Conservation (phyloP, 1,140 invertebrate species). For the Drosophila repletoides region DNA sequence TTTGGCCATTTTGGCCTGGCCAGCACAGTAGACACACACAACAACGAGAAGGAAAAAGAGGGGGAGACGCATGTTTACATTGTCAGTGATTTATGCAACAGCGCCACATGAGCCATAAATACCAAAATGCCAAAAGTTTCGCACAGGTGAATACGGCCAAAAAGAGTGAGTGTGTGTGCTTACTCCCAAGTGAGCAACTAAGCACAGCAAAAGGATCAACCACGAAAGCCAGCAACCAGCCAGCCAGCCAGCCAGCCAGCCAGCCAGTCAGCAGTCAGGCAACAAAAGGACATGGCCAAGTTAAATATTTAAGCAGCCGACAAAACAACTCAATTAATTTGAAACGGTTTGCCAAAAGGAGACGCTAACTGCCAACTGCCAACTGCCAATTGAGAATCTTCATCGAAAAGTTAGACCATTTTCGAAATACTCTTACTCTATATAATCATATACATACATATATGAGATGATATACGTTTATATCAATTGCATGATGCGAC, state of each 20-base stretch:
- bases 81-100: slow-evolving; percentile 81
- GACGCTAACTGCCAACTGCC: not conserved
- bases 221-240: slow-evolving; percentile 21
- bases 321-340: slow-evolving; percentile 82
- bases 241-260: not conserved
- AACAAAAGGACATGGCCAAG: slow-evolving; percentile 67
- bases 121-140: slow-evolving; percentile 77
- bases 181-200: slow-evolving; percentile 76
- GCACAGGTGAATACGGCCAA: slow-evolving; percentile 47
- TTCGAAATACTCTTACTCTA: too few relatives aligned
- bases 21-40: slow-evolving; percentile 8
- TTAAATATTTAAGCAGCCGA: slow-evolving; percentile 77
- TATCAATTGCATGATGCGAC: slow-evolving; percentile 51
- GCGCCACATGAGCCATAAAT: slow-evolving; percentile 81
- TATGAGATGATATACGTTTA: slow-evolving; percentile 35
- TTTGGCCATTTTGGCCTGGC: slow-evolving; percentile 72
- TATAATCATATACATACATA: too few relatives aligned
- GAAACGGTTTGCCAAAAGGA: slow-evolving; percentile 40
- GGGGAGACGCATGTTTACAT: slow-evolving; percentile 61
- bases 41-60: not conserved
- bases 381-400: slow-evolving; percentile 29
- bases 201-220: slow-evolving; percentile 69
- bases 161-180: slow-evolving; percentile 9
- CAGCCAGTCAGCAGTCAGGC: slow-evolving; percentile 8
- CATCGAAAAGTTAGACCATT: slow-evolving; percentile 15